These are phyloP conservation scores for Rhynchonycteris naso DNA, from an alignment of 2,797 vertebrate genomes.

Conservation along the genomic window DNA sequence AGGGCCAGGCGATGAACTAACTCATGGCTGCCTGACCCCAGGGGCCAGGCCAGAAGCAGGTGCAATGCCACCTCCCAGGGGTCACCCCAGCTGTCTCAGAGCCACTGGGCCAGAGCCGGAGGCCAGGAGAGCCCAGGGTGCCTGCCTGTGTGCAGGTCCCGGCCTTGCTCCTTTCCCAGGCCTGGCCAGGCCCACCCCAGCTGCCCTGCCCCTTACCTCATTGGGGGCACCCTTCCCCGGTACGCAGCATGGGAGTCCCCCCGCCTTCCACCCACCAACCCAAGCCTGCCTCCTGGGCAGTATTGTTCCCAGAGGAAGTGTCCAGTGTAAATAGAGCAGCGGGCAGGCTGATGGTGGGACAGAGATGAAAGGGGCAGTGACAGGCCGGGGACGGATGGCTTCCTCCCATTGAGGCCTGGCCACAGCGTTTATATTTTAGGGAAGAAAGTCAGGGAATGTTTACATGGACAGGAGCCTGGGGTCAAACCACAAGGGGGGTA, in stretches of 20 bases:
- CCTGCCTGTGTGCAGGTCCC: rapidly evolving
- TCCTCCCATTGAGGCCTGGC: constrained; percentile 90
- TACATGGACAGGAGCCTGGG: constrained; percentile 85
- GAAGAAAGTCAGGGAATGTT: constrained; percentile 88
- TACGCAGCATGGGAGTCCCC: neutral
- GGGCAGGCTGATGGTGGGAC: constrained; percentile 95
- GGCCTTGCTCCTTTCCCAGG: neutral
- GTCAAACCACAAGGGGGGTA: constrained; percentile 50
- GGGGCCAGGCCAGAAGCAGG: neutral
- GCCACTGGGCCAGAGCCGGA: neutral
- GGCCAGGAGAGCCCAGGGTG: neutral
- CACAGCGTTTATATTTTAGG: constrained; percentile 87
- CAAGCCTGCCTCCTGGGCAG: constrained; percentile 86
- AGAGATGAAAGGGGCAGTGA: constrained; percentile 89
- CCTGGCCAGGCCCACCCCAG: neutral
- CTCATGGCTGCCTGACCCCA: neutral
- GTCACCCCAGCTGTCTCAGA: neutral
- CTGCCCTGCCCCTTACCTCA: neutral
- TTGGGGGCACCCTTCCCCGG: neutral
- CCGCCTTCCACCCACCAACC: constrained; percentile 40
- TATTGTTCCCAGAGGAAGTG: constrained; percentile 98
- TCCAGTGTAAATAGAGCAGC: constrained; percentile 96
- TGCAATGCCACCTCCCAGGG: neutral
- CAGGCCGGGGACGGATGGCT: constrained; percentile 89
- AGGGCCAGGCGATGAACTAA: neutral